These are phyloP conservation scores for Apis laboriosa DNA, from an alignment of 1,140 invertebrate species.

Conservation along the genomic window DNA sequence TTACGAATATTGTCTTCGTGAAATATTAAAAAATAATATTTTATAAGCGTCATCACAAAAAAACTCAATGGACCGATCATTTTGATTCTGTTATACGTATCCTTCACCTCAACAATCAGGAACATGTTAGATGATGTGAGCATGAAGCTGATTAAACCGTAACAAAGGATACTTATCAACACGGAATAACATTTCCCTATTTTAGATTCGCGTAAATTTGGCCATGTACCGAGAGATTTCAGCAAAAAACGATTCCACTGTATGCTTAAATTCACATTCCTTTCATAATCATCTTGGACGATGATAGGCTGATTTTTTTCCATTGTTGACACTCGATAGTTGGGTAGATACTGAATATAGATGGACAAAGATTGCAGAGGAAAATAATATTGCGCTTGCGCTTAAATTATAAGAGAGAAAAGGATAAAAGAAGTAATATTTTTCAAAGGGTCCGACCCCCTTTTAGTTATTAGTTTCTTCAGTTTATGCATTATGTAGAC, in stretches of 20 bases:
- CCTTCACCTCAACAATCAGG: constrained; percentile 46
- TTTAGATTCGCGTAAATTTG: background rate
- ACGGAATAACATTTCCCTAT: background rate
- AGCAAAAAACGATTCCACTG: constrained; percentile 37
- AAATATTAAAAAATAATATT: constrained; percentile 61
- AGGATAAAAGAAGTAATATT: background rate
- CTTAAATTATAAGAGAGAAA: background rate
- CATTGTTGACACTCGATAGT: background rate
- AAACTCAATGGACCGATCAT: constrained; percentile 68
- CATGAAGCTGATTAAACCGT: background rate
- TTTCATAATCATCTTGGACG: constrained; percentile 4
- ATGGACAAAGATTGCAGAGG: background rate
- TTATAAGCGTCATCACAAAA: constrained; percentile 64
- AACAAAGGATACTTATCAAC: background rate
- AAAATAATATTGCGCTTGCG: constrained; percentile 12
- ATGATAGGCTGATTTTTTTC: background rate
- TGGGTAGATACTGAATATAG: background rate
- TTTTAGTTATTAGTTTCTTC: background rate
- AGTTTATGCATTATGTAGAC: background rate
- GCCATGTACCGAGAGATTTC: constrained; percentile 46
- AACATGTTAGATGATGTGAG: background rate
- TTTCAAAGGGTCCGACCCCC: background rate
- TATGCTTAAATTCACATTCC: constrained; percentile 7
- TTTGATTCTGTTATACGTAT: constrained; percentile 55
- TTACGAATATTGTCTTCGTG: constrained; percentile 53